Base-by-base conservation (phyloP, 2,797 vertebrate genomes). In the Cetoscarus ocellatus region DNA sequence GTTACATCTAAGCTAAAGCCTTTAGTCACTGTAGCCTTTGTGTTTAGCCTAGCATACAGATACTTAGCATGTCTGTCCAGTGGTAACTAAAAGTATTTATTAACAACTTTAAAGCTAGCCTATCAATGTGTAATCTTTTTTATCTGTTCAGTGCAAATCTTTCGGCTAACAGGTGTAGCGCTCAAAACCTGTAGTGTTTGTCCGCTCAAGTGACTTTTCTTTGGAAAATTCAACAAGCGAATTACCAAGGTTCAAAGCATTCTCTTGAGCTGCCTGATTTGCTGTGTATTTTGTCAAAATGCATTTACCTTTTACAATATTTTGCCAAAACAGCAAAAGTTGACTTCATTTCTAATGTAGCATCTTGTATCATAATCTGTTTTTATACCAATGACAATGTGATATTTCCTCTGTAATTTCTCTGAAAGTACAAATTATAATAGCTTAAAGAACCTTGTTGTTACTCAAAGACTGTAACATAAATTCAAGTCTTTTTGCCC, bases 301-400 rank as follows among this genome's bases (percentile, higher is more conserved):
- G n/a, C n/a, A n/a, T n/a, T n/a, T n/a, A n/a, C 27, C 27, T 27
- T 27, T 27, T 27, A 45, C 19, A 8, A 7, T 34, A 52, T 52
- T 56, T 66, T 52, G 0, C 49, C 12, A 38, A 70, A 56, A 60
- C 6, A 15, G 3, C 7, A 18, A 52, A 11, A 38, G 44, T 52
- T 54, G 7, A n/a, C 18, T 40, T 53, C 48, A 19, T 65, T 68
- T 76, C 70, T 66, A 47, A 62, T 54, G n/a, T 47, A 69, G 35
- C 44, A 65, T 57, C n/a, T 39, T 13, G 2, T 48, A 50, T 54
- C n/a, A 50, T 0, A 8, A 9, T 18, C 40, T 48, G 1, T 80
- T 72, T 82, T 80, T 87, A 74, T 73, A 70, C 19, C 7, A 66
- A 42, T 61, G 27, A n/a, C 61, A 57, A 34, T 54, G 56, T 52